phyloP scores from a whole-genome alignment of 1,140 invertebrate species.

The Aphidius gifuensis region DNA sequence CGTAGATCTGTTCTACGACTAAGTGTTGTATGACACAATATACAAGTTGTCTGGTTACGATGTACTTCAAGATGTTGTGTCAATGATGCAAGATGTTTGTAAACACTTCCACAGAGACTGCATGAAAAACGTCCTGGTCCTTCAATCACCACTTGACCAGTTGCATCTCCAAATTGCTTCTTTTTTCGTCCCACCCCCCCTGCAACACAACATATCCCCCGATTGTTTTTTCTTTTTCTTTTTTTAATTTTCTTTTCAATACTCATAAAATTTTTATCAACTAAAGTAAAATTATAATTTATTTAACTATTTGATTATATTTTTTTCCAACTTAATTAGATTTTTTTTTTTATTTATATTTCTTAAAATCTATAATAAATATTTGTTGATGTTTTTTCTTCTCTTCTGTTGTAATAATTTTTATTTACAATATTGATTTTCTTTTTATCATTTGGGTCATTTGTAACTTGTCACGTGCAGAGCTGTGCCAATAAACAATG shows the following conservation, averaged over 20 bases:
- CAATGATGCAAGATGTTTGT: constrained; percentile 56
- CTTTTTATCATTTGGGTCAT: background rate
- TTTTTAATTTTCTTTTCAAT: constrained; percentile 4
- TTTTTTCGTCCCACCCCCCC: constrained; percentile 56
- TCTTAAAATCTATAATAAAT: background rate
- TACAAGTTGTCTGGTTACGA: constrained; percentile 57
- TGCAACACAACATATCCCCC: constrained; percentile 54
- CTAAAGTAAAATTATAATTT: background rate
- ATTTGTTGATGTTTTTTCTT: constrained; percentile 11
- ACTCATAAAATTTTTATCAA: constrained; percentile 1
- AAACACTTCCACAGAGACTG: constrained; percentile 56
- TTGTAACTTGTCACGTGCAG: constrained; percentile 18
- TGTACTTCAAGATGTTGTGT: constrained; percentile 59
- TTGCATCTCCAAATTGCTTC: constrained; percentile 55
- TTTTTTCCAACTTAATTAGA: background rate
- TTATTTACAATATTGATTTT: background rate
- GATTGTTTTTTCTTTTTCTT: constrained; percentile 8
- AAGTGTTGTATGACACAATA: constrained; percentile 56
- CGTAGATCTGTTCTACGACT: constrained; percentile 57
- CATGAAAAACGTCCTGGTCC: constrained; percentile 56
- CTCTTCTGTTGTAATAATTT: background rate
- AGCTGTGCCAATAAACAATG: constrained; percentile 27
- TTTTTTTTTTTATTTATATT: background rate
- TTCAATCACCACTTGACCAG: constrained; percentile 55
- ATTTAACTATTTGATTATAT: too few relatives aligned